Evolutionary conservation across 1,140 invertebrate species (phyloP), one percentile per base, ranked within the genome.

Genomic region (Ruditapes philippinarum): DNA sequence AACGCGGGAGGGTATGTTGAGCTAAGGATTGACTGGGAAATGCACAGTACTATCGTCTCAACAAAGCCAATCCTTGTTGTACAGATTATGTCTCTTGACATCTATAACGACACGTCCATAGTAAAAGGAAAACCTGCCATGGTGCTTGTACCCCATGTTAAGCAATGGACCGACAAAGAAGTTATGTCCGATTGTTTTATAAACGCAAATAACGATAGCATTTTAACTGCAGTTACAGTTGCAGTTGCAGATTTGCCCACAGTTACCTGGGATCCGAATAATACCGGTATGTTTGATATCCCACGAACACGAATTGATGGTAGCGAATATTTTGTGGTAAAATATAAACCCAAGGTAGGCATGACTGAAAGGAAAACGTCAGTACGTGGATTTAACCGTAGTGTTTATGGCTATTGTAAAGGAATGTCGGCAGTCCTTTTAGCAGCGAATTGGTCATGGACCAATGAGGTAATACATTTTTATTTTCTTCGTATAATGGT

Each of bases 51-150:
- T 3, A 49, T 89, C 19, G 4, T 22, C 11, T 36, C 87, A 4
- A 36, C 60, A 62, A 40, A 81, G 14, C 87, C 87, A 3, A 38
- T 81, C 31, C 28, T 76, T 33, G 25, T 89, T 25, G 40, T 76
- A 14, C 87, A 89, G 62, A n/a, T 89, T 5, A 38, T 89, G n/a
- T 76, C 68, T 5, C 14, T 89, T 7, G n/a, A 89, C 33, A 49
- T 89, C 28, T 89, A 82, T n/a, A 83, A 83, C 31, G 31, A 76
- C 3, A 57, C 87, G 42, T 22, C 25, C 22, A 33, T n/a, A 40
- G 81, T 84, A 5, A 68, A 45, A 14, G 85, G 85, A 11, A 40
- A 19, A 1, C 85, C 85, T 36, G 36, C 76, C 3, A 88, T 88
- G 85, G 36, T 78, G 4, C 11, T 88, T 1, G 60, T 88, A 19